Conservation (phyloP, 2,113 vertebrate species). For the Sclerurus mexicanus region DNA sequence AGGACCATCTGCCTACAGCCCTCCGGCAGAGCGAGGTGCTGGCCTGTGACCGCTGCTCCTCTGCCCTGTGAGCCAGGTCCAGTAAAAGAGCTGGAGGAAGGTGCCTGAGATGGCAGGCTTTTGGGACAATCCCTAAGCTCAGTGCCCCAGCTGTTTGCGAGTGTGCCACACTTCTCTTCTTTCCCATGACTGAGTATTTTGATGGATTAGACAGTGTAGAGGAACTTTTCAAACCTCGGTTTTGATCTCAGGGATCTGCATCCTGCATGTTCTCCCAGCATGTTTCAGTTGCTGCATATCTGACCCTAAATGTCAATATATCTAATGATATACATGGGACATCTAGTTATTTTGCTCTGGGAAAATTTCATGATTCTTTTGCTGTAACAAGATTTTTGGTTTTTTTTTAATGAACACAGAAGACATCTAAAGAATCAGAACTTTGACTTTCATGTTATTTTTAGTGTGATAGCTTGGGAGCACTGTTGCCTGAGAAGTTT, state of each 20-base stretch:
- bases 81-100: neutral
- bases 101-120: neutral
- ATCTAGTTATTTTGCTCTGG: neutral
- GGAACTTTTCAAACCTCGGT: neutral
- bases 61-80: neutral
- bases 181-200: neutral
- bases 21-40: neutral
- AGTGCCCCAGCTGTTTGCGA: accelerated
- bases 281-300: neutral
- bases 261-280: neutral
- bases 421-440: neutral
- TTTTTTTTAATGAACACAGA: neutral
- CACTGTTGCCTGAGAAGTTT: neutral
- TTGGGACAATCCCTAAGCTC: neutral
- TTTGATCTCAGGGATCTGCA: neutral
- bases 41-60: neutral
- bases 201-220: neutral
- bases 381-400: neutral
- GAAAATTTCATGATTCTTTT: neutral
- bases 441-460: neutral
- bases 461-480: neutral
- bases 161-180: neutral
- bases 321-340: neutral
- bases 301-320: neutral
- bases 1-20: neutral